Conservation (phyloP, 92 coral and sea anemone genomes). For the Zoanthus sansibaricus region DNA sequence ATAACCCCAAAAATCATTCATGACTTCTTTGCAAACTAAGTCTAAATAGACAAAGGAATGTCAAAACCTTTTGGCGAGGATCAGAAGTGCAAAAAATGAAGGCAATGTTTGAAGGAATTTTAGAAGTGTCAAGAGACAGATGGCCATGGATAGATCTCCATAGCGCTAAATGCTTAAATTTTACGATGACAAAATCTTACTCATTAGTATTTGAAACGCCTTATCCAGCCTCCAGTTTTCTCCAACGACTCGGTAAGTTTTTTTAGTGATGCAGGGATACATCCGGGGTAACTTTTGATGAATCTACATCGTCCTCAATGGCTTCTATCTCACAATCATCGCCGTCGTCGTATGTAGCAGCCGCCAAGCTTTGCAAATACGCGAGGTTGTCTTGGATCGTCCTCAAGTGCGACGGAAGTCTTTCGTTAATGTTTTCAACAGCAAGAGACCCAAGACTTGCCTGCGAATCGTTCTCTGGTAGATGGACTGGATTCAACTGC, state of each 20-base stretch:
- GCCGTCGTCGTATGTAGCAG: slow-evolving; percentile 44
- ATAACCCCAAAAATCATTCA: too few relatives aligned
- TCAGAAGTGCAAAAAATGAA: too few relatives aligned
- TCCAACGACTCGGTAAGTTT: not conserved
- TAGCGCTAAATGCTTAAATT: too few relatives aligned
- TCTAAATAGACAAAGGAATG: too few relatives aligned
- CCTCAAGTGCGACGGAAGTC: slow-evolving; percentile 43
- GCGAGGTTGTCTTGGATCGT: slow-evolving; percentile 61
- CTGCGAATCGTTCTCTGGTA: slow-evolving; percentile 49
- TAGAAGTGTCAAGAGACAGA: too few relatives aligned
- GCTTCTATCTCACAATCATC: slow-evolving; percentile 36
- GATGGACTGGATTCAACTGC: slow-evolving; percentile 53
- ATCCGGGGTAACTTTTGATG: slow-evolving; percentile 22
- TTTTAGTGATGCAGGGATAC: not conserved
- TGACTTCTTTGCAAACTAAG: too few relatives aligned
- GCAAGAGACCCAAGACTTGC: slow-evolving; percentile 63
- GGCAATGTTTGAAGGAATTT: too few relatives aligned
- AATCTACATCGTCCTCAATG: slow-evolving; percentile 30
- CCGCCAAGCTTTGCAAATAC: slow-evolving; percentile 63
- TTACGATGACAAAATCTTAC: too few relatives aligned
- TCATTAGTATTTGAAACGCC: not conserved
- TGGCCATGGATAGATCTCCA: too few relatives aligned
- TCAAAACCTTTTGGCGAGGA: too few relatives aligned
- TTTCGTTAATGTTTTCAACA: slow-evolving; percentile 39
- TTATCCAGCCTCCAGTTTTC: not conserved